Evolutionary conservation across 2,113 vertebrate species (phyloP), one percentile per base, ranked within the genome.

Genomic region (Plecotus auritus): DNA sequence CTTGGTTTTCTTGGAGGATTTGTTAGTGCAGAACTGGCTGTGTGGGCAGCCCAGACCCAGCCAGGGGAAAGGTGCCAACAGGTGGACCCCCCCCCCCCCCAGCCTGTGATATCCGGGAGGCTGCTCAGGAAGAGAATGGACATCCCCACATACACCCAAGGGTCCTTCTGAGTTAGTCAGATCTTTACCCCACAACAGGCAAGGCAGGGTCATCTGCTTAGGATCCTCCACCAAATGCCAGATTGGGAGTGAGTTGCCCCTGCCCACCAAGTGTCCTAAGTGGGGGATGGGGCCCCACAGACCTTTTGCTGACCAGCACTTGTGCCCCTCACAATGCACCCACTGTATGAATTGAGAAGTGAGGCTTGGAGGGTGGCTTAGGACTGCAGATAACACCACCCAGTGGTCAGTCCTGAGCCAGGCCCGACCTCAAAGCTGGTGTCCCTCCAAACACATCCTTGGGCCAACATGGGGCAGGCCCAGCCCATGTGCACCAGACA

Each of bases 161-260:
- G 26, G 59, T 42, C 20, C 42, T 67, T 12, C 56, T 9, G 32
- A 30, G 77, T 22, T 4, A 20, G 1, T 23, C 5, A 90, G 54
- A n/a, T 23, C 54, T 49, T 49, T 26, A 30, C 10, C 37, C 54
- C 28, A 17, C 0, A 22, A 35, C 28, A 7, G 20, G 26, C 54
- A 10, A 56, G 30, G 23, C 82, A n/a, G 37, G 7, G 40, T 7
- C 49, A 42, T 3, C 23, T 1, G 42, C 45, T 54, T 35, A 7
- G 80, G 76, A 30, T 11, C 4, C 10, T 13, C 3, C 4, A 23
- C 7, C 59, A 28, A 9, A 28, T 4, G 16, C 54, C 51, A 35
- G 5, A 2, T 1, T 1, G 12, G 30, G 5, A 37, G 9, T 9
- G 12, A 28, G 13, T 16, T 2, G 13, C 9, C 22, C 49, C 54